Conservation (phyloP, 2,113 vertebrate species). For the Thamnaconus septentrionalis region DNA sequence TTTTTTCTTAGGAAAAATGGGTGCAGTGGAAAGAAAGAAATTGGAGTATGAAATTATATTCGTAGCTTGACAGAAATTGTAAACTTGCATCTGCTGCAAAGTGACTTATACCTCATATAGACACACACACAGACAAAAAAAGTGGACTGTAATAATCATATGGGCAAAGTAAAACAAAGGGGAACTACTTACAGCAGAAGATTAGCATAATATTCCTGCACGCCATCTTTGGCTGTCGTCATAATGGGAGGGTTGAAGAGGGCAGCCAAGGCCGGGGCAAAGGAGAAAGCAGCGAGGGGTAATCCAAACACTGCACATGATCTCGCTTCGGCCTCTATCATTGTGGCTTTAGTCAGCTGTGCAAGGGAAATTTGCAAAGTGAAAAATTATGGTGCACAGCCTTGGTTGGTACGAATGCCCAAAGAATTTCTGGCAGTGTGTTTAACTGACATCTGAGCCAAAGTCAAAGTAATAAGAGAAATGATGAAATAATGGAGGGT, state of each 20-base stretch:
- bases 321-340: conserved; percentile 33
- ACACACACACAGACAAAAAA: conserved; percentile 7
- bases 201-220: conserved; percentile 1
- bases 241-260: neutral
- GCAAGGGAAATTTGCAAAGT: conserved; percentile 14
- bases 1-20: conserved; percentile 34
- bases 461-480: too few species aligned
- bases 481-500: too few species aligned
- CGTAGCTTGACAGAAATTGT: conserved; percentile 13
- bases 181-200: neutral
- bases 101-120: neutral
- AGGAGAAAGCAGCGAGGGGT: conserved; percentile 6
- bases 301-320: conserved; percentile 13
- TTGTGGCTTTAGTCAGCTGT: conserved; percentile 38
- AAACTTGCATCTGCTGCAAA: neutral
- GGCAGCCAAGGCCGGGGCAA: conserved; percentile 35
- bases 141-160: neutral
- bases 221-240: neutral
- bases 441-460: too few species aligned
- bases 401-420: conserved; percentile 10
- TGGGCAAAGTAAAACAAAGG: neutral
- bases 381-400: conserved; percentile 14
- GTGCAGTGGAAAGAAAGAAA: conserved; percentile 41
- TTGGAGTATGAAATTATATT: conserved; percentile 33
- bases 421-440: too few species aligned